Conservation (phyloP, 2,113 vertebrate genomes). For the Stictonetta naevosa region DNA sequence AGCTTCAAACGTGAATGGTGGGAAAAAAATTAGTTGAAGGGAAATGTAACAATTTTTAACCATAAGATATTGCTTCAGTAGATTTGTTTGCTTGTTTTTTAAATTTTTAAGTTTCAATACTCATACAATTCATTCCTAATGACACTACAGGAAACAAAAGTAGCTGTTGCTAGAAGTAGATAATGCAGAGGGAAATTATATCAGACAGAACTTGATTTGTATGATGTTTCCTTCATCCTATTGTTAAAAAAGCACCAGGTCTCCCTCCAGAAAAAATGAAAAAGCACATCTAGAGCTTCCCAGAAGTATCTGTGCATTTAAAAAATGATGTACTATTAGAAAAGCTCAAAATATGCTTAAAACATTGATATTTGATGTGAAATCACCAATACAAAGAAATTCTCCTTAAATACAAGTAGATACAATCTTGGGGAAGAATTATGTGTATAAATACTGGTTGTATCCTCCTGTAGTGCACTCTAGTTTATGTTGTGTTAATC, state of each 20-base stretch:
- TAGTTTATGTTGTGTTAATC: not conserved
- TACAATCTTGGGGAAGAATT: not conserved
- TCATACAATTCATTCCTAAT: not conserved
- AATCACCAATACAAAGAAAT: not conserved
- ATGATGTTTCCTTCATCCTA: not conserved
- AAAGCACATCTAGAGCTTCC: not conserved
- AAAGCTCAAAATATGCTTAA: not conserved
- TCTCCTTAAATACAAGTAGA: not conserved
- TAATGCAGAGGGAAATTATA: not conserved
- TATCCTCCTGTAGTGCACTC: not conserved
- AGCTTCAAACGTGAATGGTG: not conserved
- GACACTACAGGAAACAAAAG: not conserved
- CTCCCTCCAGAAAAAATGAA: not conserved
- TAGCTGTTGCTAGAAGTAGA: not conserved
- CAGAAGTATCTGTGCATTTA: not conserved
- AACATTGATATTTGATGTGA: not conserved
- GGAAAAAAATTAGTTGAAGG: not conserved
- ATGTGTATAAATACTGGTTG: not conserved
- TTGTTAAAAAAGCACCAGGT: not conserved
- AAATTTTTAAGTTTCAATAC: not conserved
- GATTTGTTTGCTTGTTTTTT: not conserved
- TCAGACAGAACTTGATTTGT: not conserved
- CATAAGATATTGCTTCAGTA: not conserved
- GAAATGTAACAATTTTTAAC: not conserved
- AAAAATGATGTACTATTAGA: not conserved